Evolutionary conservation across 2,797 vertebrate species (phyloP), one percentile per base, ranked within the genome.

Genomic region (Pygocentrus nattereri): DNA sequence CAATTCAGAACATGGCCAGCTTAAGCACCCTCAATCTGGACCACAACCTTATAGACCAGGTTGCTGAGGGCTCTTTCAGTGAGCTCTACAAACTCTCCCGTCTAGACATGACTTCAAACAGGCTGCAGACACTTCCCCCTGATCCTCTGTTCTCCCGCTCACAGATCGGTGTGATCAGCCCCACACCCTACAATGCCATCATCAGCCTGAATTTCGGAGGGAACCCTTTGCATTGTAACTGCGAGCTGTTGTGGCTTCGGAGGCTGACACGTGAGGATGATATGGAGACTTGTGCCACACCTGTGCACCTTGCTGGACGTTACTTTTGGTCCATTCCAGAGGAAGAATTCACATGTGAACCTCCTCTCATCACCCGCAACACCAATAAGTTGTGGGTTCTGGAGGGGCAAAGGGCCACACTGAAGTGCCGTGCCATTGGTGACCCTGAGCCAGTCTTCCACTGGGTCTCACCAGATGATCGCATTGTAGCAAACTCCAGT

Each of bases 311-410:
- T 79, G 96, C 96, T 0, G 96, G 94, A 23, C 93, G 94, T 25
- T 97, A 97, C 88, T 98, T 98, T 90, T 98, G 97, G 97, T 95
- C 95, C 0, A 96, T 98, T 78, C 96, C 96, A 0, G 97, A 98
- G 88, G 97, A 96, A 87, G 97, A 98, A 92, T 98, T 98, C 74
- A 96, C 94, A 0, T 98, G 97, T 6, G 96, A 98, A 81, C 96
- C 97, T 0, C 97, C 97, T 0, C 94, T 98, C 74, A 98, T 98
- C 62, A 97, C 97, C 4, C 96, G 97, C 27, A 96, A 97, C 93
- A 97, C 96, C 3, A 96, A 97, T 90, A 96, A 95, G 83, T 90
- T 97, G 31, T 97, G 96, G 96, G 95, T 97, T 34, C 90, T 98
- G 76, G 97, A 98, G 85, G 97, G 97, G 67, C 97, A 98, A 89